Base-by-base conservation (phyloP, 2,888 invertebrate genomes). In the Drosophila prostipennis region DNA sequence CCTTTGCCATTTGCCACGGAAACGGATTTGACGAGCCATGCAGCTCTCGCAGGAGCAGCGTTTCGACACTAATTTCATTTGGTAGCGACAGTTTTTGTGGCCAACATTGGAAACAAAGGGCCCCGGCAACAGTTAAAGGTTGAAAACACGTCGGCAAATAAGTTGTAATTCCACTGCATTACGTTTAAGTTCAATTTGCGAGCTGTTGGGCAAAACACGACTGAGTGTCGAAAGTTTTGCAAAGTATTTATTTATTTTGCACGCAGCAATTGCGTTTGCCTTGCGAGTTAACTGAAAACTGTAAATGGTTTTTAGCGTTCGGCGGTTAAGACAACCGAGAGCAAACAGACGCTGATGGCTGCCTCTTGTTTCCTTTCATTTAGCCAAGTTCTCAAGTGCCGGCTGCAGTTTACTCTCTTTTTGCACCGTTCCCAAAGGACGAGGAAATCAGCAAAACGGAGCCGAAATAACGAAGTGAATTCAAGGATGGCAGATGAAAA, bases 31-130 rank as follows among this genome's bases (percentile, higher is more conserved):
- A 69, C 67, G 57, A 65, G 55, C 52, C 60, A 64, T 63, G 55
- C 72, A 39, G 59, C 74, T 74, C 74, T 77, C 77, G 69, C 78
- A 82, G 74, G 71, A 74, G 71, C 82, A 81, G 71, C 81, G 80
- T 81, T 89, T 88, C 83, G 89, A 87, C 87, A 88, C 86, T 89
- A 89, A 87, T 87, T 87, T 88, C 78, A 80, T 87, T 89, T 72
- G 63, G 67, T 71, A 72, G 76, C 70, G 78, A 75, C 72, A 63
- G 73, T 79, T 77, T 78, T 64, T 73, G 51, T 59, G 72, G 51
- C 64, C 52, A 26, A 8, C 49, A 26, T 34, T 29, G 32, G 32
- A 43, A 40, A 67, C 58, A 74, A 73, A 59, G 39, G 39, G 19
- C 19, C 26, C 45, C 29, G 32, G 46, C 48, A 46, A 48, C 49